Percentiles rank a stretch among this genome's conserved stretches.
Evolutionary conservation across 2,113 vertebrate genomes (phyloP).

Genomic region (Lynx canadensis): DNA sequence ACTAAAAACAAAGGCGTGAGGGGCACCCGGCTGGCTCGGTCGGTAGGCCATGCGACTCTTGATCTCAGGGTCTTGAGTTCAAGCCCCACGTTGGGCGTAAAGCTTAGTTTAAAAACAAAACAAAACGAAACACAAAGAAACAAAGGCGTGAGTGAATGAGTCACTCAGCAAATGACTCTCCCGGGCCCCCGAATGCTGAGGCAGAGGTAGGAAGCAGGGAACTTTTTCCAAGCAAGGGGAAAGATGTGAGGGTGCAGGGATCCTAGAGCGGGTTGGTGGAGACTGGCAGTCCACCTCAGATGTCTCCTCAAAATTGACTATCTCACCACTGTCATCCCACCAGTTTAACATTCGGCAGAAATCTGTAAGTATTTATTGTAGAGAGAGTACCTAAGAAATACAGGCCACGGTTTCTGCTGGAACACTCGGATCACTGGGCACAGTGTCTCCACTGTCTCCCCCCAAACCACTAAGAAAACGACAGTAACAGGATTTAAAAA

Average conservation of each 20-base stretch:
- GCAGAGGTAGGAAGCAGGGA: conserved; percentile 71
- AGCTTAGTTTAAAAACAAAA: not conserved
- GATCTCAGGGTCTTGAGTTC: not conserved
- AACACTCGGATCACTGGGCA: not conserved
- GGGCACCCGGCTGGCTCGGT: not conserved
- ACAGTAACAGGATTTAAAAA: not conserved
- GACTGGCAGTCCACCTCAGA: not conserved
- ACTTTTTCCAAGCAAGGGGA: conserved; percentile 47
- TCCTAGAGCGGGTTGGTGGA: not conserved
- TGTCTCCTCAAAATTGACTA: not conserved
- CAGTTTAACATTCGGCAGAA: not conserved
- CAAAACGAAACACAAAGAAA: not conserved
- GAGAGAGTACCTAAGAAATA: not conserved
- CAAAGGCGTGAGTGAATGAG: conserved; percentile 30
- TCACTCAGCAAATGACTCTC: conserved; percentile 71
- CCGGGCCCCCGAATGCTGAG: conserved; percentile 63
- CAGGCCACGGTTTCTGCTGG: not conserved
- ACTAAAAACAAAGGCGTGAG: conserved; percentile 35
- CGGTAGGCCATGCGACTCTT: not conserved
- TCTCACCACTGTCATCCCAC: not conserved
- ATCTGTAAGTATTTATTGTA: not conserved
- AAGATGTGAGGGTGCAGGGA: not conserved
- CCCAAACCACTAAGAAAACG: not conserved
- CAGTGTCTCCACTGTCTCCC: not conserved
- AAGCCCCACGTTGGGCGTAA: not conserved